These are phyloP conservation scores for Sphyrna mokarran DNA, from an alignment of 2,113 vertebrate genomes.

Conservation along the genomic window DNA sequence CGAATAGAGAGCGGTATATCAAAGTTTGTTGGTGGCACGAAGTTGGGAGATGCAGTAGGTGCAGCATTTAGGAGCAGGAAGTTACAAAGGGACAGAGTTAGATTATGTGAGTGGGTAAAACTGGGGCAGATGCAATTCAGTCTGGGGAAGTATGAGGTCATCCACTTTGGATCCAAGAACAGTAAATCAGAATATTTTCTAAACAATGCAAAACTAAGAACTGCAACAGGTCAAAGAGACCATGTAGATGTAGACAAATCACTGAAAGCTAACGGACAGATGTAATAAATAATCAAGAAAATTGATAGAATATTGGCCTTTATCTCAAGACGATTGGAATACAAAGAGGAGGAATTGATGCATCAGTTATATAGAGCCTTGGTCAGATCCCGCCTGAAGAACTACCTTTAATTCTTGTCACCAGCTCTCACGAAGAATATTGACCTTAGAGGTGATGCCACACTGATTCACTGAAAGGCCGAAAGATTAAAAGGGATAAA, in stretches of 20 bases:
- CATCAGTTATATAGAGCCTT: background rate
- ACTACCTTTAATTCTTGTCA: background rate
- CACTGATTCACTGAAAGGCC: background rate
- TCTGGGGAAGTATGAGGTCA: background rate
- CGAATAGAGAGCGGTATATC: background rate
- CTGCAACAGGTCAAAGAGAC: background rate
- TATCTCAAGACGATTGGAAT: background rate
- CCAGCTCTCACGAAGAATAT: background rate
- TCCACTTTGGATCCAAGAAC: background rate
- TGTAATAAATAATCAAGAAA: background rate
- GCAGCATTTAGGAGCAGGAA: background rate
- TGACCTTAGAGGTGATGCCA: background rate
- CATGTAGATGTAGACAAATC: background rate
- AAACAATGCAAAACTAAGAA: background rate
- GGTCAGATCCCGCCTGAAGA: background rate
- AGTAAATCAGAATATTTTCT: background rate
- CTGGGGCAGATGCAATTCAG: background rate
- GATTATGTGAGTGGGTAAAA: background rate
- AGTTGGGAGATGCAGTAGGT: background rate
- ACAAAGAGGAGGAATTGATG: constrained; percentile 4
- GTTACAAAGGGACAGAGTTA: background rate
- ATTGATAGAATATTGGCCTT: background rate
- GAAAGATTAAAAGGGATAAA: background rate
- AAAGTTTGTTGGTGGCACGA: background rate
- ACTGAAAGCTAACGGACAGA: background rate